These are phyloP conservation scores for Drosophila niveifrons DNA, from an alignment of 2,888 invertebrate species.

Conservation along the genomic window DNA sequence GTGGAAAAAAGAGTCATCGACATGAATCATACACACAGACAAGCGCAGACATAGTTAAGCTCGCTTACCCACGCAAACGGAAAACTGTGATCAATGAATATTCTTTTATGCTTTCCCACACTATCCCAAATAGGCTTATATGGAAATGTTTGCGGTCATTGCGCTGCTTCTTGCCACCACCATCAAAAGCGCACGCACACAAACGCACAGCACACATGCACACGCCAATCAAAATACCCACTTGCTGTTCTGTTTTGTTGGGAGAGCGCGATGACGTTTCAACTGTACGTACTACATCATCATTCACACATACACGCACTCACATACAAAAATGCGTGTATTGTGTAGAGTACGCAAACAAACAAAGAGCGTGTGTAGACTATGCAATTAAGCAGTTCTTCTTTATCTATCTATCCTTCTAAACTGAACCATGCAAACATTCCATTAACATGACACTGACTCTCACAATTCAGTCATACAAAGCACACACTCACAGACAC, in stretches of 20 bases:
- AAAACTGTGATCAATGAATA: constrained; percentile 72
- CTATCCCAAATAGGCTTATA: constrained; percentile 63
- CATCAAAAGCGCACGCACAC: constrained; percentile 60
- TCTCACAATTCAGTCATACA: constrained; percentile 38
- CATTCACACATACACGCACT: constrained; percentile 26
- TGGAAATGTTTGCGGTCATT: constrained; percentile 74
- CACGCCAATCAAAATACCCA: constrained; percentile 69
- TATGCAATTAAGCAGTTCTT: constrained; percentile 55
- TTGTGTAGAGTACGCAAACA: constrained; percentile 26
- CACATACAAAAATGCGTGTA: constrained; percentile 5
- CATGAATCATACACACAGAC: constrained; percentile 64
- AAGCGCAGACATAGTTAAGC: constrained; percentile 1
- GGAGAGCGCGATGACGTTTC: constrained; percentile 52
- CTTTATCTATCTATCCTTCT: constrained; percentile 35
- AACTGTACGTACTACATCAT: constrained; percentile 65
- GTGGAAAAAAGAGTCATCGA: constrained; percentile 30
- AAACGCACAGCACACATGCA: constrained; percentile 41
- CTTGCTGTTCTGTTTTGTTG: constrained; percentile 67
- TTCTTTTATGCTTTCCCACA: constrained; percentile 53
- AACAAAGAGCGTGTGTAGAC: constrained; percentile 50
- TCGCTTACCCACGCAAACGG: constrained; percentile 33
- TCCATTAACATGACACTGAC: constrained; percentile 72
- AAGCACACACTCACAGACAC: neutral
- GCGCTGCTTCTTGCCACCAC: constrained; percentile 71
- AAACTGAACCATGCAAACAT: constrained; percentile 50